These are phyloP conservation scores for Eilema sororculum DNA, from an alignment of 2,888 invertebrate genomes.

Conservation along the genomic window DNA sequence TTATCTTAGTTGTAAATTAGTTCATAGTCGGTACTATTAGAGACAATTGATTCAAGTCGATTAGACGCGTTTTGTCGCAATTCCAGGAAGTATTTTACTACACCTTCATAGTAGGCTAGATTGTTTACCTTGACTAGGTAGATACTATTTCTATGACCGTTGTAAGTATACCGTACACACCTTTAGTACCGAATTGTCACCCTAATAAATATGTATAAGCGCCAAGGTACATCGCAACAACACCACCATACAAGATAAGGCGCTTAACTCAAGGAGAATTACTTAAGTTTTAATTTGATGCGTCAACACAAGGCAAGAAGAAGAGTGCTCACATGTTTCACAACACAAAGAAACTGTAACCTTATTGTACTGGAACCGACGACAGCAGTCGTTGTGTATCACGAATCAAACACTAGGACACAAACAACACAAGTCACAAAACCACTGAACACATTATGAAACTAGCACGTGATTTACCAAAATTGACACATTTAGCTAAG, in stretches of 20 bases:
- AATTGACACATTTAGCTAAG: constrained; percentile 69
- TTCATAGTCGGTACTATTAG: constrained; percentile 21
- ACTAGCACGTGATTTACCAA: constrained; percentile 70
- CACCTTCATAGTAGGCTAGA: background rate
- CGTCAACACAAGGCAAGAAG: constrained; percentile 67
- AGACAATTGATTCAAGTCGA: background rate
- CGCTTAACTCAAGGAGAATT: constrained; percentile 67
- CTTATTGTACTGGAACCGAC: constrained; percentile 60
- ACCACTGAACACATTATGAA: constrained; percentile 66
- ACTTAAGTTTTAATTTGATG: constrained; percentile 63
- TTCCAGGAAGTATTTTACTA: constrained; percentile 1
- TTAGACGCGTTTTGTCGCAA: background rate
- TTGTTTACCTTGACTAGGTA: constrained; percentile 6
- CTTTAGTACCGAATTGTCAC: constrained; percentile 21
- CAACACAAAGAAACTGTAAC: constrained; percentile 76
- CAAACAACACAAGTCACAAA: constrained; percentile 72
- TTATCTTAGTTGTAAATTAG: constrained; percentile 17
- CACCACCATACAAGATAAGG: constrained; percentile 65
- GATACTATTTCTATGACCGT: background rate
- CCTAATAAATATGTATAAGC: constrained; percentile 33
- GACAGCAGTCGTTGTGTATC: constrained; percentile 44
- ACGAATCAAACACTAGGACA: constrained; percentile 65
- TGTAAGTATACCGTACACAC: background rate
- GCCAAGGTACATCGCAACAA: constrained; percentile 29
- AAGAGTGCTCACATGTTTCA: constrained; percentile 61